Base-by-base conservation (phyloP, 2,797 vertebrate genomes). In the Danio choprae region DNA sequence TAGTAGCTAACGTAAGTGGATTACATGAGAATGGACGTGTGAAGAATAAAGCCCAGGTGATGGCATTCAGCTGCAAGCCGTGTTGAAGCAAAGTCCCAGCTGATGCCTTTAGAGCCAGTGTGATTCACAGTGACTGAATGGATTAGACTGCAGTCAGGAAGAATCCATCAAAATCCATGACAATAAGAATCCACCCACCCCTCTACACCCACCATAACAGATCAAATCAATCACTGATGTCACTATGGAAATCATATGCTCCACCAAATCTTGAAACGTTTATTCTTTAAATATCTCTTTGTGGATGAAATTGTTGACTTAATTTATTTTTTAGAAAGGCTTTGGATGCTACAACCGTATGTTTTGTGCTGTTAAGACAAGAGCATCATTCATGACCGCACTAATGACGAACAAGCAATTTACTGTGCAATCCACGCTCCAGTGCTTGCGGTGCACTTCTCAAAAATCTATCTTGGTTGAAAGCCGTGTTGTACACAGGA, bases 211-310 rank as follows among this genome's bases (percentile, higher is more conserved):
- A 75, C 70, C 70, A 44, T 63, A 74, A 77, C 55, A 58, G 70
- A 77, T 77, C 75, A 77, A 82, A 81, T 87, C 74, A 80, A 84
- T 86, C 84, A 80, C 74, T 84, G 80, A 77, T 53, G 13, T 58
- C 82, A 56, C 58, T 69, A 71, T 56, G 4, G 74, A 83, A 29
- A 77, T 75, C 81, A 80, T 38, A 56, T 44, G 18, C 53, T 71
- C 55, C 70, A 51, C 64, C 53, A 73, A 79, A 76, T 46, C 64
- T 63, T 76, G 74, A 77, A 79, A 76, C 46, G 38, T 82, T 79
- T 76, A 84, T 73, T 79, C 56, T 68, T 74, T 82, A 48, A 7
- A 53, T 67, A 67, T 74, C 38, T 74, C n/a, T 65, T 72, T 84
- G 20, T 55, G 50, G 56, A 38, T 56, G 20, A 70, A 67, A 81